These are phyloP conservation scores for Zelleria hepariella DNA, from an alignment of 2,888 invertebrate genomes.

Conservation along the genomic window DNA sequence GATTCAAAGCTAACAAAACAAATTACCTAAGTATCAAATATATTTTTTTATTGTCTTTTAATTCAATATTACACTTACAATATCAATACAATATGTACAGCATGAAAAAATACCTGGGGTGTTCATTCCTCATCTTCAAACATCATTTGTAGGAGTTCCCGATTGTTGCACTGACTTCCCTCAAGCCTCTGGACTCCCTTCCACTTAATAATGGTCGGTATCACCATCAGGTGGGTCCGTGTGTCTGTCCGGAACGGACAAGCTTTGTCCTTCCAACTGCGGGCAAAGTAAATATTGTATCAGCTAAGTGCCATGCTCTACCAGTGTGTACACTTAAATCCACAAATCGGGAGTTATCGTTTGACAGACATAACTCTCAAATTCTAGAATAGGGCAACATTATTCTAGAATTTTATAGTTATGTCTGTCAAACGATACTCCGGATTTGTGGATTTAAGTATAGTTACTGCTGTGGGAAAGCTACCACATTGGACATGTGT, in stretches of 20 bases:
- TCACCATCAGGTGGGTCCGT: constrained; percentile 78
- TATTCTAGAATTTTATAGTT: too few relatives aligned
- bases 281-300: not conserved
- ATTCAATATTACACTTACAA: not conserved
- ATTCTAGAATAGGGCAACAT: too few relatives aligned
- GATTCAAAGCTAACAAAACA: not conserved
- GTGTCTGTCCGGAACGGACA: constrained; percentile 86
- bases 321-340: too few relatives aligned
- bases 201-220: constrained; percentile 88
- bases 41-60: not conserved
- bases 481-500: too few relatives aligned
- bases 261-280: constrained; percentile 86
- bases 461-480: too few relatives aligned
- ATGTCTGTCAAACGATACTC: too few relatives aligned
- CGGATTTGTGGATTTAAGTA: too few relatives aligned
- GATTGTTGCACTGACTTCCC: constrained; percentile 82
- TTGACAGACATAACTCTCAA: too few relatives aligned
- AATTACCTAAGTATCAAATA: not conserved
- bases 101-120: not conserved
- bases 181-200: constrained; percentile 83
- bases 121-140: constrained; percentile 77
- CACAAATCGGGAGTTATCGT: too few relatives aligned
- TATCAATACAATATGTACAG: not conserved
- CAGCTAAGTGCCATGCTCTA: too few relatives aligned
- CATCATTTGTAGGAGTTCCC: constrained; percentile 83